Evolutionary conservation across 1,140 invertebrate species (phyloP), one percentile per base, ranked within the genome.

Genomic region (Drosophila triauraria): DNA sequence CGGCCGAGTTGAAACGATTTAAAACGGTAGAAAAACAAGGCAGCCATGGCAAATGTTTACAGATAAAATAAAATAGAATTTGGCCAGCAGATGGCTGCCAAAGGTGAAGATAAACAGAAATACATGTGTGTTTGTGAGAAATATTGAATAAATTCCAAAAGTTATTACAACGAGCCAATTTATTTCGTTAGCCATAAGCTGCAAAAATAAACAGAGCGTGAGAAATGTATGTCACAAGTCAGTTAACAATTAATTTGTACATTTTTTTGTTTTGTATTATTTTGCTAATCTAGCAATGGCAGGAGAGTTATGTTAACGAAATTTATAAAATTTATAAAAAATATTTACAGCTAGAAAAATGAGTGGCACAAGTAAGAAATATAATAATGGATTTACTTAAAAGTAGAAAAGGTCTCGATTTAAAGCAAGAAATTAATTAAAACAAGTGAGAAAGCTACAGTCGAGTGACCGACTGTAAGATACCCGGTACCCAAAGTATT

Each of bases 1-100:
- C 9, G 68, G 54, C 35, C 53, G 43, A 58, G 75, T 79, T 79
- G 53, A 61, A 82, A 82, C 60, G 62, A 47, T 63, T 88, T 80
- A 62, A 80, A 80, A 88, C 76, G 69, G 69, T 67, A 68, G 60
- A 64, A 72, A 58, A 70, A 40, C 38, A 48, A 43, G n/a, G 1
- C 35, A 40, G 6, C 12, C 20, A 13, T 27, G 27, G n/a, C 20
- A 46, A 60, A 48, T 72, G 56, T 74, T 74, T 60, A 40, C 69
- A 50, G 23, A 74, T 74, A 38, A 72, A 74, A 74, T 32, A 32
- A 48, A 72, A 72, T 51, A 60, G 53, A 74, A 72, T 50, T 72
- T 58, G 20, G 13, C n/a, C 25, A 60, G 51, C 67, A 72, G 46
- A 72, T 72, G 70, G 58, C 50, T 35, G 25, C 40, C 50, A 54